These are phyloP conservation scores for Syrista parreyssii DNA, from an alignment of 2,888 invertebrate species.

Conservation along the genomic window DNA sequence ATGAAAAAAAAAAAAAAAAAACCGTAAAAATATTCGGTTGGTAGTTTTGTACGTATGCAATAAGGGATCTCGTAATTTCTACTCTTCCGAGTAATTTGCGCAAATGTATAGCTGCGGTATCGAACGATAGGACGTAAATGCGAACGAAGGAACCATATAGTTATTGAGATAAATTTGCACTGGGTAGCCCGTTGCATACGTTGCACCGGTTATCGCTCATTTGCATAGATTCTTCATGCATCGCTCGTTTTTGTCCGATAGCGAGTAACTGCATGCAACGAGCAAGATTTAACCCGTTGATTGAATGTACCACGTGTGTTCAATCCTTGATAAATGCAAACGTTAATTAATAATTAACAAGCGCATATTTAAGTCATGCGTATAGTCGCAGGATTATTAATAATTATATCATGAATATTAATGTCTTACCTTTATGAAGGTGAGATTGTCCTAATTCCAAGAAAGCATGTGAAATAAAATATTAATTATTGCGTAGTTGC, in stretches of 20 bases:
- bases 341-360: neutral
- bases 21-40: neutral
- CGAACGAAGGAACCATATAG: conserved; percentile 29
- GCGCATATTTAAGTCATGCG: neutral
- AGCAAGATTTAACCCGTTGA: conserved; percentile 13
- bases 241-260: conserved; percentile 11
- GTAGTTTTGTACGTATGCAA: neutral
- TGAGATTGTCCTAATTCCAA: conserved; percentile 73
- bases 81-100: neutral
- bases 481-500: neutral
- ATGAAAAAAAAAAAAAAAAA: neutral
- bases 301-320: conserved; percentile 20
- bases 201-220: conserved; percentile 21
- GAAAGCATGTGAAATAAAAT: conserved; percentile 25
- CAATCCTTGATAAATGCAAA: neutral
- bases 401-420: neutral
- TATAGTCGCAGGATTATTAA: neutral
- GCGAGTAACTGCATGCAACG: conserved; percentile 13
- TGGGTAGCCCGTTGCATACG: conserved; percentile 9
- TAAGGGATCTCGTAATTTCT: neutral
- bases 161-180: conserved; percentile 31
- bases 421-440: conserved; percentile 76
- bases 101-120: conserved; percentile 4
- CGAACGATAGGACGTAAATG: conserved; percentile 11
- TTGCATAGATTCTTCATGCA: conserved; percentile 27